Base-by-base conservation (phyloP, 2,113 vertebrate species). In the Barbus barbus region DNA sequence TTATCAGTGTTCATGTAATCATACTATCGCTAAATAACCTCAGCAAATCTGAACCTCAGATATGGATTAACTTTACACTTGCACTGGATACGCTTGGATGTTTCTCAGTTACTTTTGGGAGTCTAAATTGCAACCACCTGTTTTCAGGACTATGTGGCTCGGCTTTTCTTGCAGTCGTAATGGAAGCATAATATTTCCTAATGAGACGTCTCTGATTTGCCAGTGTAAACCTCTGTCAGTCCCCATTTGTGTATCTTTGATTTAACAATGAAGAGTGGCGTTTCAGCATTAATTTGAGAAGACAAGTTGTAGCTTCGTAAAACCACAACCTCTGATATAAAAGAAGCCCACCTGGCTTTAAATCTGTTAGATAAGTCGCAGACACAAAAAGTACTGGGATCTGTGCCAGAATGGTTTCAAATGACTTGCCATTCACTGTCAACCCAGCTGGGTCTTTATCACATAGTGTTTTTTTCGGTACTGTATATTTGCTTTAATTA, bases 321-420 rank as follows among this genome's bases (percentile, higher is more conserved):
- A 60, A 58, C 24, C 67, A 48, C 28, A 77, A 7, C 9, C 3
- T 56, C 56, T 63, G 81, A 20, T 74, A 20, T 74, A 60, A 65
- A 11, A 24, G 16, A 28, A 41, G 22, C 56, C 61, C 83, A 69
- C 22, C 44, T 84, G 83, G 60, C 16, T 76, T 78, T 5, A 48
- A 56, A n/a, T 16, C 44, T 75, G 38, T 33, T 78, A 38, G 44
- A 78, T 69, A 18, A 44, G 28, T 78, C 14, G 28, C 51, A 33
- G 53, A 28, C 12, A 28, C 12, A 58, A 36, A 78, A 38, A 38
- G 38, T 61, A 26, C 83, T 84, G 81, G 87, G 90, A 92, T 18
- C 20, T 82, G 48, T 77, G 89, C 93, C 92, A 93, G 85, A 91
- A 86, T 80, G 88, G 90, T 92, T 91, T 93, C 89, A 92, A 86